Evolutionary conservation across 2,888 invertebrate genomes (phyloP), one percentile per base, ranked within the genome.

Genomic region (Tinea trinotella): DNA sequence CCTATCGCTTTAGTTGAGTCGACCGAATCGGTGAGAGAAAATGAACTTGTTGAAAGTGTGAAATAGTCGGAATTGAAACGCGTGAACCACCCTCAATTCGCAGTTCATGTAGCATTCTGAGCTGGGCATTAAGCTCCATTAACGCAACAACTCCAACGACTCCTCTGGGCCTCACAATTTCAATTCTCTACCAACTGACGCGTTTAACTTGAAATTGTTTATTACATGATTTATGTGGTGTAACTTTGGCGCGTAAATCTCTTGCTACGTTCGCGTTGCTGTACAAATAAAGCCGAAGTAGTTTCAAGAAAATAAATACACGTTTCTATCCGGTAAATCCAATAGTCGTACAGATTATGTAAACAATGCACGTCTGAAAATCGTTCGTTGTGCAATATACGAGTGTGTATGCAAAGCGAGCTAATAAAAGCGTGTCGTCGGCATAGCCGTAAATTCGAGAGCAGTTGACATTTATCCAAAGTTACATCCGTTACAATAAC

Each of bases 401-500:
- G 50, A 50, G 24, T 79, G 78, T 79, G 68, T 75, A 82, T 79
- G 76, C 79, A 76, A 73, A 76, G 72, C 74, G 75, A 73, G 73
- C 79, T 80, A 82, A 82, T 81, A 82, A 76, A 80, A 74, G 71
- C 71, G 66, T 70, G 64, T 70, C 69, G 72, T 66, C 67, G 67
- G 67, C 64, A 63, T 66, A 68, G 75, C 75, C 74, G 67, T 83
- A 81, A 81, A 83, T 83, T 79, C 71, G 70, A 71, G 74, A 71
- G 72, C 74, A 75, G 77, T 79, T 76, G 83, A 84, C 83, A 73
- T 81, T 83, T 83, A 84, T 83, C 78, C 82, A 76, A 80, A 83
- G 79, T 80, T 76, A 80, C 82, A 81, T 83, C 76, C 79, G 76
- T 78, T 76, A 80, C 80, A 80, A 81, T 83, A 83, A 80, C 78